phyloP scores from a whole-genome alignment of 2,888 invertebrate genomes.

The Tachina lurida region DNA sequence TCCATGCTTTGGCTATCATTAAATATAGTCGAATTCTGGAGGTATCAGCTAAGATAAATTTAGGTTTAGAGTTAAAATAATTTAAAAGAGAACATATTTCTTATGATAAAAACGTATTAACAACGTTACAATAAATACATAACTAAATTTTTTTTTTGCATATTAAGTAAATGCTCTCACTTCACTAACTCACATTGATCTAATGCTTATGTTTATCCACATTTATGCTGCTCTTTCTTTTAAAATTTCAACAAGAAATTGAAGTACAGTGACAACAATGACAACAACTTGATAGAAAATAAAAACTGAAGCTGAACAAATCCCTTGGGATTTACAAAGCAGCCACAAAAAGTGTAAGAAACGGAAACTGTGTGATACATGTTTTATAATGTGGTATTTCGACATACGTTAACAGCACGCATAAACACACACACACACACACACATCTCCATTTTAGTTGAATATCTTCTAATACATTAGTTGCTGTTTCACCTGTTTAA shows the following conservation, averaged over 20 bases:
- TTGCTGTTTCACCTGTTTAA: conserved; percentile 57
- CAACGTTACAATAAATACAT: neutral
- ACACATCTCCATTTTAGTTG: conserved; percentile 5
- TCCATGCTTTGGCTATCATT: too few species aligned
- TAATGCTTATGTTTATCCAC: conserved; percentile 18
- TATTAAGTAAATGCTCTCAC: neutral
- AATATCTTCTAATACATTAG: conserved; percentile 66
- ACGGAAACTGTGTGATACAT: conserved; percentile 56
- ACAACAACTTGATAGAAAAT: conserved; percentile 8
- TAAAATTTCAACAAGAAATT: conserved; percentile 21
- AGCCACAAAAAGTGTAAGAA: conserved; percentile 54
- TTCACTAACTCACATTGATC: neutral
- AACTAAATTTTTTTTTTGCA: too few species aligned
- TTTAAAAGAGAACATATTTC: too few species aligned
- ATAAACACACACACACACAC: neutral
- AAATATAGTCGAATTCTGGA: too few species aligned
- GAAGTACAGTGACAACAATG: conserved; percentile 14
- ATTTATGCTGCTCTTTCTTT: conserved; percentile 18
- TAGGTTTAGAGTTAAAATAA: too few species aligned
- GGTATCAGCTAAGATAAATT: too few species aligned
- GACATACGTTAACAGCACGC: neutral
- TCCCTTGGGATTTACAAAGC: conserved; percentile 55
- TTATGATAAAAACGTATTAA: too few species aligned
- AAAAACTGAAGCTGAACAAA: conserved; percentile 42
- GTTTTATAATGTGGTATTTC: conserved; percentile 15